phyloP scores from a whole-genome alignment of 2,113 vertebrate genomes.

The Coptodon bakossiorum region DNA sequence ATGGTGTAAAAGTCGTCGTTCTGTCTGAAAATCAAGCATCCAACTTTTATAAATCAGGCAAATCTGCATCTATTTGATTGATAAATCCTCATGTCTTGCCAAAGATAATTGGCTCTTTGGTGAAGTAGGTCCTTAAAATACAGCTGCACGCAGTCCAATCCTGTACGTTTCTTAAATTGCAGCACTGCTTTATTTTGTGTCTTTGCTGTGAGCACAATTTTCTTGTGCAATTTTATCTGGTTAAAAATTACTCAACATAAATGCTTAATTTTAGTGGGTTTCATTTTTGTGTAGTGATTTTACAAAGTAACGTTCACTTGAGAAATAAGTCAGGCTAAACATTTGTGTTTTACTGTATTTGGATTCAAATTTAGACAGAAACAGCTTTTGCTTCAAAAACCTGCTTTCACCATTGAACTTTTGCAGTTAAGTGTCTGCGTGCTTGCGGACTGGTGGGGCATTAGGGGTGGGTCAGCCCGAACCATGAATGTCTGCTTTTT shows the following conservation, averaged over 20 bases:
- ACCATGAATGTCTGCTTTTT: background rate
- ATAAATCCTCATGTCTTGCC: background rate
- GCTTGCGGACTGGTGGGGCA: background rate
- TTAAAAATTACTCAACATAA: background rate
- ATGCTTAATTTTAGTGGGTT: background rate
- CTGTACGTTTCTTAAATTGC: background rate
- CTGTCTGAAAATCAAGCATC: background rate
- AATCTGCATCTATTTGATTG: background rate
- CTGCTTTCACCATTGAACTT: background rate
- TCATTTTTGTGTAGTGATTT: background rate
- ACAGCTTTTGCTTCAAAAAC: background rate
- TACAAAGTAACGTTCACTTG: fast-evolving
- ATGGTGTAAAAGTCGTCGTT: background rate
- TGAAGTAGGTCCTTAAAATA: background rate
- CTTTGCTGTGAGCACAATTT: background rate
- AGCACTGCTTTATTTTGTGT: background rate
- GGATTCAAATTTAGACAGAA: background rate
- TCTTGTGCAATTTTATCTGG: background rate
- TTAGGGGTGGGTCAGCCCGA: background rate
- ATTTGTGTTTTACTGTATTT: background rate
- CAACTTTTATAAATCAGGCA: background rate
- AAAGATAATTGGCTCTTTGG: background rate
- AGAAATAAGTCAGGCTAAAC: background rate
- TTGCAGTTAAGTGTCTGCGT: background rate
- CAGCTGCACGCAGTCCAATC: background rate